Evolutionary conservation across 2,113 vertebrate genomes (phyloP).

Genomic region (Protobothrops mucrosquamatus): DNA sequence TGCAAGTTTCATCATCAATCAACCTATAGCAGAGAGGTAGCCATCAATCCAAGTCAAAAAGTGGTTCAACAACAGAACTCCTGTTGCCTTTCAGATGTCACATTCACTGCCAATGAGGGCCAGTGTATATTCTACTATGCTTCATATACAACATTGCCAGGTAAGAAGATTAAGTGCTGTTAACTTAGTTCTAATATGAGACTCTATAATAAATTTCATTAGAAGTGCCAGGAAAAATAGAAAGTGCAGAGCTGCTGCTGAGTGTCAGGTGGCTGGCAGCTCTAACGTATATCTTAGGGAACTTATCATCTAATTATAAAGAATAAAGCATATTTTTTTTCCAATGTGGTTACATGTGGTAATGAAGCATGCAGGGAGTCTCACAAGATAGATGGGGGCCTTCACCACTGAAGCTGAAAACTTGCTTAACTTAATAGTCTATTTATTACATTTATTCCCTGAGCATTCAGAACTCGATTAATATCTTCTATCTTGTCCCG

Average conservation of each 20-base stretch:
- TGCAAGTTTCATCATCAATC: not conserved
- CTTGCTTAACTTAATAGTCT: slow-evolving; percentile 79
- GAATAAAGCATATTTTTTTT: slow-evolving; percentile 67
- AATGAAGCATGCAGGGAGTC: slow-evolving; percentile 75
- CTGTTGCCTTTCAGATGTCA: not conserved
- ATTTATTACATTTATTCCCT: slow-evolving; percentile 74
- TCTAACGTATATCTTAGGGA: slow-evolving; percentile 44
- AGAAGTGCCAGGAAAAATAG: slow-evolving; percentile 41
- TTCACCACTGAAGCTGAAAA: slow-evolving; percentile 70
- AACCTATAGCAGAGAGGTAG: not conserved
- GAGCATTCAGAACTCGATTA: slow-evolving; percentile 49
- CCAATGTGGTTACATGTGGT: slow-evolving; percentile 69
- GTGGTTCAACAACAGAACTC: not conserved
- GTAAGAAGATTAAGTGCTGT: slow-evolving; percentile 49
- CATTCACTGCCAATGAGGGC: not conserved
- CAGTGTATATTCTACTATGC: not conserved
- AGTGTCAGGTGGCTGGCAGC: slow-evolving; percentile 50
- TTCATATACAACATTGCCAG: slow-evolving; percentile 30
- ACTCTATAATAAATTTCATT: slow-evolving; percentile 37
- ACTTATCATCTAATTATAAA: slow-evolving; percentile 72
- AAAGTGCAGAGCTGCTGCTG: not conserved
- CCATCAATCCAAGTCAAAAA: not conserved
- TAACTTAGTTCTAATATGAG: slow-evolving; percentile 45
- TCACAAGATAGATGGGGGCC: slow-evolving; percentile 73
- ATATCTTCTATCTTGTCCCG: slow-evolving; percentile 47